phyloP scores from a whole-genome alignment of 2,888 invertebrate species.

The Andrena bicolor region DNA sequence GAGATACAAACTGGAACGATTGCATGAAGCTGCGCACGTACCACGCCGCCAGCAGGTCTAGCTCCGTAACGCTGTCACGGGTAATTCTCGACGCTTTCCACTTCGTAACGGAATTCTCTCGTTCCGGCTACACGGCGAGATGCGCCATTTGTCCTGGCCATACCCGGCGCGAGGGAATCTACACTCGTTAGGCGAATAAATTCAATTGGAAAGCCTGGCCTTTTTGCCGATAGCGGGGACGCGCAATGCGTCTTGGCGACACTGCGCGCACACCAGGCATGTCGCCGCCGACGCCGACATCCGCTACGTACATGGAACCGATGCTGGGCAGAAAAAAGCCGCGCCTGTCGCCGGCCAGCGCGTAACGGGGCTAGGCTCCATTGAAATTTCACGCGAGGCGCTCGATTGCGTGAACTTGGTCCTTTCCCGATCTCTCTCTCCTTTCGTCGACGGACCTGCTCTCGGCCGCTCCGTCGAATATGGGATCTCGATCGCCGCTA shows the following conservation, averaged over 20 bases:
- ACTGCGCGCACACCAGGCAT: conserved; percentile 58
- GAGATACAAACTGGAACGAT: conserved; percentile 34
- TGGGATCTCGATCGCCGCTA: background rate
- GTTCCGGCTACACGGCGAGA: conserved; percentile 45
- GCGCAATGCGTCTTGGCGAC: conserved; percentile 82
- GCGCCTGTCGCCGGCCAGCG: conserved; percentile 32
- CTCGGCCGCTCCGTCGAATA: background rate
- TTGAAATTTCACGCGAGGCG: conserved; percentile 47
- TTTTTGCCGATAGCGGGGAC: conserved; percentile 75
- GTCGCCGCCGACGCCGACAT: conserved; percentile 53
- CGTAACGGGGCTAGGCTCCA: conserved; percentile 35
- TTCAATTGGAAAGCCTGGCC: conserved; percentile 75
- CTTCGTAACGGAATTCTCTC: conserved; percentile 63
- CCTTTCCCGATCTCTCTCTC: background rate
- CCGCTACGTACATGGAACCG: conserved; percentile 63
- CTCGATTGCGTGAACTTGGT: conserved; percentile 1
- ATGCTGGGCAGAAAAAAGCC: conserved; percentile 47
- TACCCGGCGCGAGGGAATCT: conserved; percentile 64
- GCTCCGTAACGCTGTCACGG: conserved; percentile 52
- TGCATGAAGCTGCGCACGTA: background rate
- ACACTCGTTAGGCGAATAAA: conserved; percentile 77
- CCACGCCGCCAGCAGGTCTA: background rate
- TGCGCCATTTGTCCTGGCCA: conserved; percentile 74
- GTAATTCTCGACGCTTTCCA: conserved; percentile 52
- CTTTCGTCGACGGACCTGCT: background rate